These are phyloP conservation scores for Orthosia incerta DNA, from an alignment of 2,888 invertebrate species.

Conservation along the genomic window DNA sequence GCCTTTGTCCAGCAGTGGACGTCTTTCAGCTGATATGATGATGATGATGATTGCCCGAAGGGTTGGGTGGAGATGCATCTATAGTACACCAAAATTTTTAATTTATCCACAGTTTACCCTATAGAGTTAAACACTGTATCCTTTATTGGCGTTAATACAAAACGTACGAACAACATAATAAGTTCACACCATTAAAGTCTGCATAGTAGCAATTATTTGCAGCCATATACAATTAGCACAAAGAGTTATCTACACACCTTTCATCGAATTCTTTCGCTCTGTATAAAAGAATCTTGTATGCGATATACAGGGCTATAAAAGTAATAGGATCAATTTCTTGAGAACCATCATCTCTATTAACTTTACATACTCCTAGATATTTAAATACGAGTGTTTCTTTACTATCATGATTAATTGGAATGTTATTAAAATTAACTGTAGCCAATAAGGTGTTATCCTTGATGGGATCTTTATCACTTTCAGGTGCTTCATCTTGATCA, in stretches of 20 bases:
- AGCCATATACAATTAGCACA: slow-evolving; percentile 6
- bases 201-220: slow-evolving; percentile 35
- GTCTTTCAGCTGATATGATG: no score
- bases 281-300: slow-evolving; percentile 20
- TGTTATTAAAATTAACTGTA: slow-evolving; percentile 16
- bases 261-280: neutral
- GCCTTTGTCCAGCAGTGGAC: no score
- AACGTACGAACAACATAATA: slow-evolving; percentile 14
- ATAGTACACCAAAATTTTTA: neutral
- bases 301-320: slow-evolving; percentile 8
- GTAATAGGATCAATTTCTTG: slow-evolving; percentile 24
- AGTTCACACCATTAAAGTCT: slow-evolving; percentile 24
- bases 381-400: slow-evolving; percentile 8
- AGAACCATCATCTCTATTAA: slow-evolving; percentile 10
- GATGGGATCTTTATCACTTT: slow-evolving; percentile 25
- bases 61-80: no score
- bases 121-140: neutral
- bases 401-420: slow-evolving; percentile 12
- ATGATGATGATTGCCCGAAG: no score
- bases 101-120: neutral
- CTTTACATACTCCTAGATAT: slow-evolving; percentile 23
- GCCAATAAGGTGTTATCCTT: slow-evolving; percentile 10
- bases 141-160: neutral
- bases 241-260: slow-evolving; percentile 27
- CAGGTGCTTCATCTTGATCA: slow-evolving; percentile 20